phyloP scores from a whole-genome alignment of 2,888 invertebrate genomes.

The Sphaerophoria taeniata region DNA sequence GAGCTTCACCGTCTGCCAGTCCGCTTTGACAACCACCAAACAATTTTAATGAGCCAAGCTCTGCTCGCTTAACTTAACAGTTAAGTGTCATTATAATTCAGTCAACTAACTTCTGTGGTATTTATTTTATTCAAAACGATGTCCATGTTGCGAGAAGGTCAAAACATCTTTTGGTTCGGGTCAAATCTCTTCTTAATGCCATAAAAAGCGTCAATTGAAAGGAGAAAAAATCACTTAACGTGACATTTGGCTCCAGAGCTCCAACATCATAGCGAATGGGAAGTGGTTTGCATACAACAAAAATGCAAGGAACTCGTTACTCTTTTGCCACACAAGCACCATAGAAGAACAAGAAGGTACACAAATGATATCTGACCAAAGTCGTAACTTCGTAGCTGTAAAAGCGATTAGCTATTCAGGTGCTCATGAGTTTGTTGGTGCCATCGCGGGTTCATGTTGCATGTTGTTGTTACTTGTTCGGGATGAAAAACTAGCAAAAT shows the following conservation, averaged over 20 bases:
- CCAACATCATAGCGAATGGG: not conserved
- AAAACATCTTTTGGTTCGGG: slow-evolving; percentile 25
- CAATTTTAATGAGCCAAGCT: slow-evolving; percentile 12
- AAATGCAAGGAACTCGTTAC: slow-evolving; percentile 25
- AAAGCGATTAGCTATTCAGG: slow-evolving; percentile 61
- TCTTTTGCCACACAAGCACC: not conserved
- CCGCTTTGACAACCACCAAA: slow-evolving; percentile 32
- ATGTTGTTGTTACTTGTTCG: not conserved
- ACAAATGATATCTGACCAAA: not conserved
- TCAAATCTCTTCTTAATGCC: slow-evolving; percentile 32
- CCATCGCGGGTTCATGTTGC: slow-evolving; percentile 46
- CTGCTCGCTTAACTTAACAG: slow-evolving; percentile 41
- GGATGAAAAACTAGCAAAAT: slow-evolving; percentile 1
- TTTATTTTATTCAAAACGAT: slow-evolving; percentile 25
- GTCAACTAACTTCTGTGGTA: slow-evolving; percentile 5
- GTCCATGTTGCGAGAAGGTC: slow-evolving; percentile 28
- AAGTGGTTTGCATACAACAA: slow-evolving; percentile 6
- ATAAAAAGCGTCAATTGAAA: slow-evolving; percentile 36
- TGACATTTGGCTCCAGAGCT: slow-evolving; percentile 47
- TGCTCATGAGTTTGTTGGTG: slow-evolving; percentile 24
- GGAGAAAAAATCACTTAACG: slow-evolving; percentile 20
- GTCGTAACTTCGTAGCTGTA: slow-evolving; percentile 29
- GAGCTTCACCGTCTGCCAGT: slow-evolving; percentile 48
- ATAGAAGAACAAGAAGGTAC: not conserved
- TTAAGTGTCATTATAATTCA: slow-evolving; percentile 59